A percentile compares a stretch with the other conserved stretches of the same genome.
phyloP scores from a whole-genome alignment of 2,113 vertebrate species.

The Brachypodius melanocephalos region DNA sequence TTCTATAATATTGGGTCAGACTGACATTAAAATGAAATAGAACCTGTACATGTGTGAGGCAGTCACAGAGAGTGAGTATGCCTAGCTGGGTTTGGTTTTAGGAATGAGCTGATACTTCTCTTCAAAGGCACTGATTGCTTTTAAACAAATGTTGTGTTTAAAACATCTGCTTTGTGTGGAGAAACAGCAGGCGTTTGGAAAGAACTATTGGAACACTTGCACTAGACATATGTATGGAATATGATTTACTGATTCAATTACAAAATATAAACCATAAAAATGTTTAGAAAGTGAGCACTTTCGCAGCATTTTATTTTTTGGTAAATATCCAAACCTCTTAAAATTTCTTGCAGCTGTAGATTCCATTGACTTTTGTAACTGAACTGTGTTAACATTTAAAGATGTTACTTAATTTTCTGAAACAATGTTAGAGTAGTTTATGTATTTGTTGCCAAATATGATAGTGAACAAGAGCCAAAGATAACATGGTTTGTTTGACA shows the following conservation, averaged over 20 bases:
- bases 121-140: background rate
- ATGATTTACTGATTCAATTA: background rate
- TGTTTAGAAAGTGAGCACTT: background rate
- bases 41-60: background rate
- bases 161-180: background rate
- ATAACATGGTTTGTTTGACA: background rate
- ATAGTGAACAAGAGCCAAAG: background rate
- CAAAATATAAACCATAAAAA: background rate
- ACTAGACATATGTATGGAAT: background rate
- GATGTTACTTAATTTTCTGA: background rate
- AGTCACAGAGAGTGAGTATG: background rate
- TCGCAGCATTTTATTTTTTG: background rate
- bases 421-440: background rate
- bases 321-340: background rate
- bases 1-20: background rate
- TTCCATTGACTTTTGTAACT: background rate
- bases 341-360: conserved; percentile 5
- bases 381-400: background rate
- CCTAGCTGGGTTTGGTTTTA: background rate
- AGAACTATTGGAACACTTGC: background rate
- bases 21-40: background rate
- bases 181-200: background rate
- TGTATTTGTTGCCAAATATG: background rate
- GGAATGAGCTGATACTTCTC: background rate
- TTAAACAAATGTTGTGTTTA: background rate